Conservation (phyloP, 2,113 vertebrate species). For the Thalassarche chlororhynchos region DNA sequence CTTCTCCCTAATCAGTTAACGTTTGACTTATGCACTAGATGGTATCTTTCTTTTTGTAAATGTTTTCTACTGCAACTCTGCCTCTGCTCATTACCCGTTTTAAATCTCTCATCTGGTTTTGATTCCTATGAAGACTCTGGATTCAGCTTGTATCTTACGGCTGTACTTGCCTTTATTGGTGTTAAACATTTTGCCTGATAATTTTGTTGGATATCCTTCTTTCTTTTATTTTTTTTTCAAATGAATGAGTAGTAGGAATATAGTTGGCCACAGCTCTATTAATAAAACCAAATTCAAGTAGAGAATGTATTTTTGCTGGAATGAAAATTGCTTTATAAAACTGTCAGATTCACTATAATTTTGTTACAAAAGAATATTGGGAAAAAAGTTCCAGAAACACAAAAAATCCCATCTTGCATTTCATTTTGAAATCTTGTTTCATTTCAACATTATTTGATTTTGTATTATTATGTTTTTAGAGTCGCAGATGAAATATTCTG, state of each 20-base stretch:
- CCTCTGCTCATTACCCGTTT: not conserved
- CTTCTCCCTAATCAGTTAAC: not conserved
- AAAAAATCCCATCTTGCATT: slow-evolving; percentile 29
- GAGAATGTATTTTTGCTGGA: slow-evolving; percentile 60
- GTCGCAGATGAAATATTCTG: slow-evolving; percentile 2
- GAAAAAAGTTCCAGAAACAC: slow-evolving; percentile 51
- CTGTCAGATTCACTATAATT: slow-evolving; percentile 48
- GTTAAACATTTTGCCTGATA: slow-evolving; percentile 45
- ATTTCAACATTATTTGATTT: slow-evolving; percentile 47
- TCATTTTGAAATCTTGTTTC: slow-evolving; percentile 45
- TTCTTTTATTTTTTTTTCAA: not conserved
- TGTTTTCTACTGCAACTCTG: not conserved
- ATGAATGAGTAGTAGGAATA: slow-evolving; percentile 32
- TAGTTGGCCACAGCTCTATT: slow-evolving; percentile 27
- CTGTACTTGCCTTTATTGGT: slow-evolving; percentile 34
- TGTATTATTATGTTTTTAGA: slow-evolving; percentile 23
- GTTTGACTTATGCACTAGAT: not conserved
- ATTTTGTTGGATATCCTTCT: slow-evolving; percentile 32
- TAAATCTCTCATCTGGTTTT: slow-evolving; percentile 40
- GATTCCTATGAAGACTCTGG: slow-evolving; percentile 7
- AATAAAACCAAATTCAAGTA: slow-evolving; percentile 50
- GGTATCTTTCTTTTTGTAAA: not conserved
- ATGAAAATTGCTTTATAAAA: slow-evolving; percentile 62
- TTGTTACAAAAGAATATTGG: slow-evolving; percentile 55
- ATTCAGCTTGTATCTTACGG: not conserved